Base-by-base conservation (phyloP, 2,113 vertebrate genomes). In the Taxidea taxus region DNA sequence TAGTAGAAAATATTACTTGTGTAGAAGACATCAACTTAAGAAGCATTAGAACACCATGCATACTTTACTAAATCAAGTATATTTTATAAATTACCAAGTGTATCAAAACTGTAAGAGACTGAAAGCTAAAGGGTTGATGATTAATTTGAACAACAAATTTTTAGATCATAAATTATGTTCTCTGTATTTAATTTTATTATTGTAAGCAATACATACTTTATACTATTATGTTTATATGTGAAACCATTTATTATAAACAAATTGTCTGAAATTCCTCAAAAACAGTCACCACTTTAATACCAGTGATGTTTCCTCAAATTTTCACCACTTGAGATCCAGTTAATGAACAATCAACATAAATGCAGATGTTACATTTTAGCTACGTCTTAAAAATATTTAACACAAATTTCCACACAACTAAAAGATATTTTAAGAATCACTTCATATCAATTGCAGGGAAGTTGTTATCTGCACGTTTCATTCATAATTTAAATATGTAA, bases 191-290 rank as follows among this genome's bases (percentile, higher is more conserved):
- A 83, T 49, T 80, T 27, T 14, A 91, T 27, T 91, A 15, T 29
- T 83, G 18, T 68, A 90, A 70, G 25, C 44, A 72, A 84, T 49
- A n/a, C 21, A 62, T 81, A 90, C 8, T 96, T 74, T 60, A 62
- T 58, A 74, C 12, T 75, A 72, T 56, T 77, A 31, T 72, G n/a
- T 66, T 47, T 82, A 70, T 56, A 4, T 74, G 20, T 37, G 10
- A 86, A 97, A 84, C 20, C 20, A 97, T 54, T 83, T 62, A 27
- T 42, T 96, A 89, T 58, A 81, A 77, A 68, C 20, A 75, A 42
- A 70, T 60, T 49, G 14, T 25, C 31, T 31, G 15, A 86, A 29
- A 64, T 60, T 77, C 93, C 58, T 96, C 70, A 70, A 83, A 95
- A 64, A 78, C 60, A 82, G 2, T 87, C 37, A 78, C 6, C 18